Percentiles rank a stretch among this genome's conserved stretches.
These are phyloP conservation scores for Polymixis lichenea DNA, from an alignment of 2,888 invertebrate species.

Conservation along the genomic window DNA sequence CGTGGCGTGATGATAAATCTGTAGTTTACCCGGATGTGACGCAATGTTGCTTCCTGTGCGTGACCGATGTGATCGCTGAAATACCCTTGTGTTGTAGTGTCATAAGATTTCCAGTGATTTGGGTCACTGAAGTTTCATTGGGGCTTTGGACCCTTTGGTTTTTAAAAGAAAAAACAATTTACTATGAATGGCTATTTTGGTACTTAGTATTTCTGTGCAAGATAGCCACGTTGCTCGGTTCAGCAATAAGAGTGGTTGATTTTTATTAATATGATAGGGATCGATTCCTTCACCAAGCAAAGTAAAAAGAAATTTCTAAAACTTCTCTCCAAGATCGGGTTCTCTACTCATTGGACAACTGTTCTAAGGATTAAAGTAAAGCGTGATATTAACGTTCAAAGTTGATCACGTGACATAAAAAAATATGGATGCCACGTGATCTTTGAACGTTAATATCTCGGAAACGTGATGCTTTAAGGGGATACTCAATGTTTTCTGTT, in stretches of 20 bases:
- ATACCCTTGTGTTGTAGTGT: conserved; percentile 34
- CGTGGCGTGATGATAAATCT: conserved; percentile 63
- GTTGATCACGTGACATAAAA: too few relatives aligned
- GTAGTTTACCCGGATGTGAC: conserved; percentile 45
- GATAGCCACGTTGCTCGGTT: not conserved
- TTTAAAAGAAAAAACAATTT: not conserved
- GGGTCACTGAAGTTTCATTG: conserved; percentile 32
- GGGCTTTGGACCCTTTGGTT: not conserved
- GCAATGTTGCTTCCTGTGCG: conserved; percentile 56
- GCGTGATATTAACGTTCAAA: too few relatives aligned
- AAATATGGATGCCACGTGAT: too few relatives aligned
- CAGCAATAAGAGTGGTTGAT: not conserved
- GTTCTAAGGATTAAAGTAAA: too few relatives aligned
- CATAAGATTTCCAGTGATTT: conserved; percentile 41
- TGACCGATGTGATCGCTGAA: conserved; percentile 50
- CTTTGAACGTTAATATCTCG: too few relatives aligned
- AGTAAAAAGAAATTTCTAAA: not conserved
- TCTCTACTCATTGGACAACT: too few relatives aligned
- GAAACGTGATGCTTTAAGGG: too few relatives aligned
- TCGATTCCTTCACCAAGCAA: not conserved
- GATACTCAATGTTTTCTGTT: too few relatives aligned
- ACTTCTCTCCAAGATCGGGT: not conserved
- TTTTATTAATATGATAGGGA: too few relatives aligned
- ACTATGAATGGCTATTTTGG: not conserved
- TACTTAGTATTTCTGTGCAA: not conserved